phyloP scores from a whole-genome alignment of 2,888 invertebrate species.

The Napeogenes sylphis region DNA sequence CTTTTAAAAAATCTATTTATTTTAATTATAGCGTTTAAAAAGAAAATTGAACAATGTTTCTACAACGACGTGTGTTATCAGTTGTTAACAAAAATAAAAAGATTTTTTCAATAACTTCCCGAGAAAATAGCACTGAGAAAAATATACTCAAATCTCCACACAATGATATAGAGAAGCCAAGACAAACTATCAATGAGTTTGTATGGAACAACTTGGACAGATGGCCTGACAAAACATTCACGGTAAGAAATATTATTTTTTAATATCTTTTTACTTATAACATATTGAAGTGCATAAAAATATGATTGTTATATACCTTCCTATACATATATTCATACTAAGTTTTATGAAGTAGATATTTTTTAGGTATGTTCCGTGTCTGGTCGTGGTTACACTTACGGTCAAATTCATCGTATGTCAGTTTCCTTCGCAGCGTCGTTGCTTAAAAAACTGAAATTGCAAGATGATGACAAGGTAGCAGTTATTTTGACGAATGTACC shows the following conservation, averaged over 20 bases:
- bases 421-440: constrained; percentile 81
- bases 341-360: constrained; percentile 17
- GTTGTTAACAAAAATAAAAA: constrained; percentile 34
- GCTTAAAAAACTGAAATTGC: constrained; percentile 80
- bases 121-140: constrained; percentile 40
- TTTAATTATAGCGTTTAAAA: constrained; percentile 9
- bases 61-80: constrained; percentile 40
- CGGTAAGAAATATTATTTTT: constrained; percentile 70
- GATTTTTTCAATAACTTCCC: constrained; percentile 26
- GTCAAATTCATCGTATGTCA: constrained; percentile 79
- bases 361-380: constrained; percentile 84
- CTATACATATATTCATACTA: not conserved
- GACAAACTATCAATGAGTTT: constrained; percentile 77
- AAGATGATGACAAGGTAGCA: constrained; percentile 81
- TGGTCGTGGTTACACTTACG: constrained; percentile 84
- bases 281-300: too few species aligned
- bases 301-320: too few species aligned
- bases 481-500: constrained; percentile 86
- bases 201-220: constrained; percentile 80
- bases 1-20: constrained; percentile 1
- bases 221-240: constrained; percentile 82
- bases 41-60: constrained; percentile 24
- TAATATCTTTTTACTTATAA: too few species aligned
- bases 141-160: constrained; percentile 70
- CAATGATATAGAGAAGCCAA: constrained; percentile 63